Base-by-base conservation (phyloP, 2,888 invertebrate genomes). In the Galeopsomyia nigrocyanea region DNA sequence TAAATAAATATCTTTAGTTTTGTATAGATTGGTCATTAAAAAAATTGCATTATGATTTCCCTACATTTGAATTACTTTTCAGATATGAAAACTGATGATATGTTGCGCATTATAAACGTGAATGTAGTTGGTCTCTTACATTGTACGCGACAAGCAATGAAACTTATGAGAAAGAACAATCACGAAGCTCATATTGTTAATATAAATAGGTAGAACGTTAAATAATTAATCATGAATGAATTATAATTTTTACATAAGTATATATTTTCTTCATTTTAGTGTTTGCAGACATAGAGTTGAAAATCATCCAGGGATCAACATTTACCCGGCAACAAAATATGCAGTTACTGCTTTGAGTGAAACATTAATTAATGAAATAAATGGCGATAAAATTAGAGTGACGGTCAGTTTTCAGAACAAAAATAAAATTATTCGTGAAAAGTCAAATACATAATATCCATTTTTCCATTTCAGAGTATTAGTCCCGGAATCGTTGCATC, bases 401-500 rank as follows among this genome's bases (percentile, higher is more conserved):
- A 79, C 80, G 5, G 80, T 80, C 72, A 74, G 76, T 70, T 63
- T 3, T n/a, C 31, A 10, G 17, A 16, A 51, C 26, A 0, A 50
- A 58, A 46, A 65, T 56, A 13, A 19, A 53, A 53, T 17, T 5
- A 21, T 51, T 51, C 10, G n/a, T 21, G 53, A 7, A 19, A 16
- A 53, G 13, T 56, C 68, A 21, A 58, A n/a, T 17, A 2, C n/a
- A n/a, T 26, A 26, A 26, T 5, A 26, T 13, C 47, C 13, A n/a
- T 51, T 72, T 39, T 13, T 50, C 57, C n/a, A 74, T 63, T 72
- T 81, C 80, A 92, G 91, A 91, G 90, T 78, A 84, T 92, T 60
- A 91, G 90, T 58, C 92, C 92, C 0, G 92, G 91, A 19, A 82
- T 89, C 77, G 90, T 91, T 21, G 87, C 87, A 67, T 91, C 90